Evolutionary conservation across 1,140 invertebrate genomes (phyloP).

Genomic region (Andricus grossulariae): DNA sequence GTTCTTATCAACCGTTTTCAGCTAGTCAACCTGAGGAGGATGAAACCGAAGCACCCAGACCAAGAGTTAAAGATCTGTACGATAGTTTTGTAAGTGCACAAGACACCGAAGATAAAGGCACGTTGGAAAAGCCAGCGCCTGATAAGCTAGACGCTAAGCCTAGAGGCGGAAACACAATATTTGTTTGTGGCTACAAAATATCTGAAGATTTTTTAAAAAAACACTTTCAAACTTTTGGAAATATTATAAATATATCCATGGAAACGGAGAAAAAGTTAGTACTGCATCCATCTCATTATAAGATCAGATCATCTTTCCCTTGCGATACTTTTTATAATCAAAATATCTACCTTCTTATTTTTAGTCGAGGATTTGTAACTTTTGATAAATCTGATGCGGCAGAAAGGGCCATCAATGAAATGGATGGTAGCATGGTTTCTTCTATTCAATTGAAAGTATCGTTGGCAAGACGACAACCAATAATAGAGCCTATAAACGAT

Average conservation of each 20-base stretch:
- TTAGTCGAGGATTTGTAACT: constrained; percentile 92
- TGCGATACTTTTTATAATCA: constrained; percentile 41
- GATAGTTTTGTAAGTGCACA: constrained; percentile 92
- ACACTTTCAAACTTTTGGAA: constrained; percentile 86
- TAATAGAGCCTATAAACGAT: constrained; percentile 87
- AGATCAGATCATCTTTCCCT: constrained; percentile 12
- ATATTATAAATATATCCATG: constrained; percentile 92
- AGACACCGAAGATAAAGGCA: constrained; percentile 79
- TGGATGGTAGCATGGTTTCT: constrained; percentile 88
- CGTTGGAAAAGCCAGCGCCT: constrained; percentile 75
- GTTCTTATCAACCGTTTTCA: constrained; percentile 93
- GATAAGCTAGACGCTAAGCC: constrained; percentile 79
- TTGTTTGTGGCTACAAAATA: constrained; percentile 88
- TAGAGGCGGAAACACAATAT: constrained; percentile 89
- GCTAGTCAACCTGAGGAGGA: constrained; percentile 86
- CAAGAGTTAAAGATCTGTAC: constrained; percentile 86
- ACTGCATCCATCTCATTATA: constrained; percentile 15
- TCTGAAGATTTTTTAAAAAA: constrained; percentile 89
- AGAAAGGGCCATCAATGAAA: constrained; percentile 89
- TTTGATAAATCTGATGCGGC: constrained; percentile 93
- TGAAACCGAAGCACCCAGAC: constrained; percentile 68
- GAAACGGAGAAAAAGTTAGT: constrained; percentile 90
- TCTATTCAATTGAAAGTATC: constrained; percentile 89
- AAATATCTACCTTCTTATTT: constrained; percentile 54
- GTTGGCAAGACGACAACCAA: constrained; percentile 87